Evolutionary conservation across 2,888 invertebrate species (phyloP).

Genomic region (Drosophila quinaria): DNA sequence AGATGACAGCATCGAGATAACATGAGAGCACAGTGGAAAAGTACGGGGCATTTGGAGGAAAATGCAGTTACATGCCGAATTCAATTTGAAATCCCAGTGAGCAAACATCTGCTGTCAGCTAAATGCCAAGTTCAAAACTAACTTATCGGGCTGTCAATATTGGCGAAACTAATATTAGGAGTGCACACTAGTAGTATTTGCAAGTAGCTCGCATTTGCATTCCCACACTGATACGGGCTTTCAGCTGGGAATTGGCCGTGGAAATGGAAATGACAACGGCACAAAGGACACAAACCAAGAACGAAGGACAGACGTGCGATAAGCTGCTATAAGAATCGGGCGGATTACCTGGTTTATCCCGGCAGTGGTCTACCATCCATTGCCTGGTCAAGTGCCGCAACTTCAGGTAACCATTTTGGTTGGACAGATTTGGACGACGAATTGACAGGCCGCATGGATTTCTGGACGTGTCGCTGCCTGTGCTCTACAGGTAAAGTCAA

Average conservation of each 20-base stretch:
- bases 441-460: constrained; percentile 6
- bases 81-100: not conserved
- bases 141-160: constrained; percentile 33
- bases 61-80: not conserved
- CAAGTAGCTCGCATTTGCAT: constrained; percentile 1
- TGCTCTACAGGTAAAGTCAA: constrained; percentile 21
- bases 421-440: constrained; percentile 7
- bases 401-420: constrained; percentile 40
- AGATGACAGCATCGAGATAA: not conserved
- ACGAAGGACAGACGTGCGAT: constrained; percentile 2
- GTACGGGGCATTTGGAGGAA: not conserved
- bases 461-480: constrained; percentile 50
- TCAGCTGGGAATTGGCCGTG: not conserved
- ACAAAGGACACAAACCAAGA: not conserved
- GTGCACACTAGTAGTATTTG: not conserved
- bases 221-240: not conserved
- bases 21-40: not conserved
- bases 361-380: not conserved
- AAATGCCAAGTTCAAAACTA: constrained; percentile 20
- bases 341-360: constrained; percentile 25
- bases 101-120: constrained; percentile 5
- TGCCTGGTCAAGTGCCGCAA: constrained; percentile 32
- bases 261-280: constrained; percentile 7
- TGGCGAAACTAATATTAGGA: constrained; percentile 12
- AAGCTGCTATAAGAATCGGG: constrained; percentile 7